Evolutionary conservation across 2,113 vertebrate species (phyloP).

Genomic region (Microcebus murinus): DNA sequence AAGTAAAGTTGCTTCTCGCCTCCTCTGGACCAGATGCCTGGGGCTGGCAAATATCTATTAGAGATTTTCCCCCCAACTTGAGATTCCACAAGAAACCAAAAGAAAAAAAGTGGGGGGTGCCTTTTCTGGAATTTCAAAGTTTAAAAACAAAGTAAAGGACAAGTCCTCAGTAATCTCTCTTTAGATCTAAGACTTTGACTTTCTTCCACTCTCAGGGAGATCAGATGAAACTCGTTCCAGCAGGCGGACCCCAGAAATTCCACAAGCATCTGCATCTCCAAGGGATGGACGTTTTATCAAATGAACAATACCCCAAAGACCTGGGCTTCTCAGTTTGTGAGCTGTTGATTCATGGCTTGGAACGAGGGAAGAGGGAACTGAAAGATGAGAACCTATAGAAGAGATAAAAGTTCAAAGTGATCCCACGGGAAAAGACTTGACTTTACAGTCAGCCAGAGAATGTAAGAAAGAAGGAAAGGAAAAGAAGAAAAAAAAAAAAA

Average conservation of each 20-base stretch:
- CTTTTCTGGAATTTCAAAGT: slow-evolving; percentile 23
- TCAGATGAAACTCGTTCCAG: slow-evolving; percentile 52
- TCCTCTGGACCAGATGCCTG: background rate
- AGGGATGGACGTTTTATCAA: slow-evolving; percentile 35
- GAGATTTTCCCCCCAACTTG: background rate
- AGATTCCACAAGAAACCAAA: background rate
- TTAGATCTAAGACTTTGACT: slow-evolving; percentile 45
- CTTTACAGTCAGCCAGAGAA: slow-evolving; percentile 30
- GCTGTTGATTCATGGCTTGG: slow-evolving; percentile 28
- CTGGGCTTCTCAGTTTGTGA: slow-evolving; percentile 16
- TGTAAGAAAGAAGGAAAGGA: background rate
- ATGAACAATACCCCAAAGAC: slow-evolving; percentile 33
- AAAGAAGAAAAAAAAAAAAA: too few species aligned
- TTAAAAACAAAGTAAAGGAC: background rate
- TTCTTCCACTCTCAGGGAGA: slow-evolving; percentile 60
- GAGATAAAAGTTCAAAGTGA: slow-evolving; percentile 69
- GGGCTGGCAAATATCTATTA: background rate
- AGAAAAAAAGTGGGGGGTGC: too few species aligned
- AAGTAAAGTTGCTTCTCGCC: background rate
- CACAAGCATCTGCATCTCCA: background rate
- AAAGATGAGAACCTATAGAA: slow-evolving; percentile 61
- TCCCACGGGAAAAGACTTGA: slow-evolving; percentile 52
- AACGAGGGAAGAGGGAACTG: background rate
- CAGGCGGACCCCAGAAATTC: slow-evolving; percentile 59
- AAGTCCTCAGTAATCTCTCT: background rate